Conservation (phyloP, 2,888 invertebrate genomes). For the Hemaris fuciformis region DNA sequence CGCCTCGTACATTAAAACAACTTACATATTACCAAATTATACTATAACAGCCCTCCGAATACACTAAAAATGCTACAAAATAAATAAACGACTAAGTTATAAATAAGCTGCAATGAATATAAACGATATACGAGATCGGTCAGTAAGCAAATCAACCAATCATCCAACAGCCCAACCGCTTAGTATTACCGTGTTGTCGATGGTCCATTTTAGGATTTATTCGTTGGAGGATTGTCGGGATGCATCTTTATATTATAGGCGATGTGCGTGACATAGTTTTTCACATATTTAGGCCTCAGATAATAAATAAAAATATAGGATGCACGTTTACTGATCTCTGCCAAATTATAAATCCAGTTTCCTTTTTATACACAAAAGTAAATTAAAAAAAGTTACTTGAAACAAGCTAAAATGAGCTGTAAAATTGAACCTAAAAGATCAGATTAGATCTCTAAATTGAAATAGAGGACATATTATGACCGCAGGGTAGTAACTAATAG, state of each 20-base stretch:
- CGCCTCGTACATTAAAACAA: not conserved
- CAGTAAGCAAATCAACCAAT: not conserved
- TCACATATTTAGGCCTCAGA: not conserved
- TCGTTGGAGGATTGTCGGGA: not conserved
- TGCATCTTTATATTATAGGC: not conserved
- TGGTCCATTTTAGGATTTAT: not conserved
- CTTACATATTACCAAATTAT: conserved; percentile 2
- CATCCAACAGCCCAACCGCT: not conserved
- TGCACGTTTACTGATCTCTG: not conserved
- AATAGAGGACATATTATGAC: too few relatives aligned
- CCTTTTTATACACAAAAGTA: not conserved
- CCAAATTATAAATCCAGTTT: not conserved
- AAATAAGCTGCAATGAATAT: not conserved
- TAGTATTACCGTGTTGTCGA: too few relatives aligned
- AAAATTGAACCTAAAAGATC: too few relatives aligned
- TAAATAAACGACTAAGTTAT: not conserved
- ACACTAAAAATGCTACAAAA: conserved; percentile 6
- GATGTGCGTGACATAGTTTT: not conserved
- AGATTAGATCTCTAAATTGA: too few relatives aligned
- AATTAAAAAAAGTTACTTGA: too few relatives aligned
- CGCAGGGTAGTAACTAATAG: too few relatives aligned
- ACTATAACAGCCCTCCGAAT: not conserved
- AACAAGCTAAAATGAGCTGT: too few relatives aligned
- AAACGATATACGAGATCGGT: not conserved
- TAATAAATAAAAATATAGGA: not conserved